phyloP scores from a whole-genome alignment of 2,113 vertebrate genomes.

The Procapra przewalskii region DNA sequence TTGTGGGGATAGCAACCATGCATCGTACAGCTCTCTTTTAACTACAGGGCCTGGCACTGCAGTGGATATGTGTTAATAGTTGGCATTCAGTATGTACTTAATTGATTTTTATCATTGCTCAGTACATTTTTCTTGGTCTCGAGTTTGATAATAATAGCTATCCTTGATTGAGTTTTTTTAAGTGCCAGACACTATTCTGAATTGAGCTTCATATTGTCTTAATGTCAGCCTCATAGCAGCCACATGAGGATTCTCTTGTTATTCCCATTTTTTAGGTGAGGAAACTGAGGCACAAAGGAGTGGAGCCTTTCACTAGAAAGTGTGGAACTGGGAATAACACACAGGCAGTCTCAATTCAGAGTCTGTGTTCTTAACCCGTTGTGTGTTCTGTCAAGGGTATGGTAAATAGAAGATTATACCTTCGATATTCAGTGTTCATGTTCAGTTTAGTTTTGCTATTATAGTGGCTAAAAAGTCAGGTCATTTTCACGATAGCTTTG shows the following conservation, averaged over 20 bases:
- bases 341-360: conserved; percentile 15
- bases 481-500: neutral
- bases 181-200: conserved; percentile 35
- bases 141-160: conserved; percentile 54
- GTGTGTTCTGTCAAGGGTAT: neutral
- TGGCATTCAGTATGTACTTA: conserved; percentile 50
- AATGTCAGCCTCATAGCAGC: conserved; percentile 26
- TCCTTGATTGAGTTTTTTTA: conserved; percentile 45
- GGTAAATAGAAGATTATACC: neutral
- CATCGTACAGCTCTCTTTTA: conserved; percentile 14
- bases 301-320: neutral
- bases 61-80: neutral
- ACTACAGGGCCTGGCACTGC: conserved; percentile 21
- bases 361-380: neutral
- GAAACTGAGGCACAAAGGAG: neutral
- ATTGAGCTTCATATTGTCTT: conserved; percentile 32
- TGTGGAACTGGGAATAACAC: neutral
- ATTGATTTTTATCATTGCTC: conserved; percentile 62
- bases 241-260: neutral
- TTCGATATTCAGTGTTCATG: neutral
- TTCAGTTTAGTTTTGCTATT: conserved; percentile 39
- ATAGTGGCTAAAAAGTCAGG: neutral
- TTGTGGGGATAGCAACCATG: neutral
- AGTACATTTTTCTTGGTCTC: conserved; percentile 52
- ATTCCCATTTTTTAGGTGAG: conserved; percentile 17